These are phyloP conservation scores for Electrophaes corylata DNA, from an alignment of 2,888 invertebrate genomes.

Conservation along the genomic window DNA sequence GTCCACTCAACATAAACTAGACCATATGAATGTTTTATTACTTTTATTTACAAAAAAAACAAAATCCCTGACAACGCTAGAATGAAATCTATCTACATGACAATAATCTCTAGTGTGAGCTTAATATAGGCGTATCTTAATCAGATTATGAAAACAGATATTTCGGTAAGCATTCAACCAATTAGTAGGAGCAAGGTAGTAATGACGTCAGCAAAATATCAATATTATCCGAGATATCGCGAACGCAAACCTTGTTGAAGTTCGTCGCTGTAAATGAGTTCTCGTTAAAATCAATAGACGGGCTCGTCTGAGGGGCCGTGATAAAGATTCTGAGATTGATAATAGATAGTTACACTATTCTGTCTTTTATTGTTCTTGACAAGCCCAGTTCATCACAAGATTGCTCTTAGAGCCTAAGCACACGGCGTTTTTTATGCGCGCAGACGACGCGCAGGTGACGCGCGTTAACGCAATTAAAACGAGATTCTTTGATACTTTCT, in stretches of 20 bases:
- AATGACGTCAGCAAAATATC: constrained; percentile 14
- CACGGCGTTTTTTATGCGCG: too few species aligned
- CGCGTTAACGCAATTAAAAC: too few species aligned
- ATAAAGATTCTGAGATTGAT: background rate
- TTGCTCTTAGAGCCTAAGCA: too few species aligned
- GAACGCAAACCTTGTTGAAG: constrained; percentile 7
- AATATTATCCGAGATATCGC: constrained; percentile 16
- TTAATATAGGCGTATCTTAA: constrained; percentile 1
- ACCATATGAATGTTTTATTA: too few species aligned
- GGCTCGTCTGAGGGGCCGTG: background rate
- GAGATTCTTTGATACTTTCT: too few species aligned
- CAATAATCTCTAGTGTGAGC: background rate
- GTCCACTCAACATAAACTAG: too few species aligned
- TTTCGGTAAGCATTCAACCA: constrained; percentile 8
- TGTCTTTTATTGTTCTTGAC: too few species aligned
- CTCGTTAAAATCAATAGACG: constrained; percentile 24
- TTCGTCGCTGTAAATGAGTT: constrained; percentile 15
- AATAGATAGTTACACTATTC: background rate
- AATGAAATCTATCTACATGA: background rate
- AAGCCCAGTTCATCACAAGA: too few species aligned
- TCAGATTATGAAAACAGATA: constrained; percentile 4
- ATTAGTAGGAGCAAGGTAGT: constrained; percentile 6
- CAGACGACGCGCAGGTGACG: too few species aligned
- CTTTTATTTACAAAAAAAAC: too few species aligned
- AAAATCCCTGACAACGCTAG: too few species aligned